Conservation (phyloP, 1,140 invertebrate genomes). For the Dufourea novaeangliae region DNA sequence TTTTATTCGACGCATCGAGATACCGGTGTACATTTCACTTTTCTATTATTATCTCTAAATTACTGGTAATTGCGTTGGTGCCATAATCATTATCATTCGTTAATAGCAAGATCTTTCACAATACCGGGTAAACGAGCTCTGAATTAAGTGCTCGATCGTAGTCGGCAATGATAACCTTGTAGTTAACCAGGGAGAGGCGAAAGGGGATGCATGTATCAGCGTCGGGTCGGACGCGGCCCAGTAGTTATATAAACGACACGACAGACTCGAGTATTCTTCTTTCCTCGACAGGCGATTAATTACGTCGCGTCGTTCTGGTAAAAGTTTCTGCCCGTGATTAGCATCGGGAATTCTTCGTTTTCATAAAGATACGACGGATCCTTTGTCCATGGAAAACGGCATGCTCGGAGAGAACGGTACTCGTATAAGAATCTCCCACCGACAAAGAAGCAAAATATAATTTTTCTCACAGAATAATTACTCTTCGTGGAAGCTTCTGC, state of each 20-base stretch:
- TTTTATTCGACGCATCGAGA: too few relatives aligned
- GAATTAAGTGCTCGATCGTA: slow-evolving; percentile 1
- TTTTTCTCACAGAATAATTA: background rate
- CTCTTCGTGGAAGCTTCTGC: background rate
- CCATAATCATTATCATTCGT: background rate
- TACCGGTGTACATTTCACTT: background rate
- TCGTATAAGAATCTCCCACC: too few relatives aligned
- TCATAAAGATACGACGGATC: background rate
- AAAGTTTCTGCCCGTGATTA: slow-evolving; percentile 24
- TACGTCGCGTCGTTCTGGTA: slow-evolving; percentile 11
- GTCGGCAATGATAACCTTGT: slow-evolving; percentile 4
- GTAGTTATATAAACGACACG: slow-evolving; percentile 50
- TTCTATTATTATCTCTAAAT: background rate
- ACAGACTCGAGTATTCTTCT: slow-evolving; percentile 26
- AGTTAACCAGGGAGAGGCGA: background rate
- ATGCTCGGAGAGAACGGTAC: background rate
- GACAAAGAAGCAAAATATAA: background rate
- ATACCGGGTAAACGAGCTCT: background rate
- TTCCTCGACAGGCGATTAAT: slow-evolving; percentile 62
- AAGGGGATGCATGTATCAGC: slow-evolving; percentile 13
- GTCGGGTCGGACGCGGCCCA: slow-evolving; percentile 23
- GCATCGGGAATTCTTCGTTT: background rate
- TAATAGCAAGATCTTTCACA: background rate
- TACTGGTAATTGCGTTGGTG: background rate
- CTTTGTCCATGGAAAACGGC: background rate